Conservation (phyloP, 2,797 vertebrate species). For the Enteromius anoplus region DNA sequence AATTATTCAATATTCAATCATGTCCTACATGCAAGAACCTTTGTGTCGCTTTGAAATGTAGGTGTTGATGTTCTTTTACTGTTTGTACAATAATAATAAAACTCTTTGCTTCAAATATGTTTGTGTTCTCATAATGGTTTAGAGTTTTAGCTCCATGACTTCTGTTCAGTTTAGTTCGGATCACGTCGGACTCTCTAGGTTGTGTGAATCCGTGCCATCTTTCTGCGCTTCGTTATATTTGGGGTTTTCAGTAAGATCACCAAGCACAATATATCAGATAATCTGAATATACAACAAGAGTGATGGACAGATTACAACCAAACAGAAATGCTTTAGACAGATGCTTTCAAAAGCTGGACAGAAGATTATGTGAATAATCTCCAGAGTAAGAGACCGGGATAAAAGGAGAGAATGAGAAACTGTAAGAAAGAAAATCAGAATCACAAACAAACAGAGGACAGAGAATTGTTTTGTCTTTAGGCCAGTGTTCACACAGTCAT, state of each 20-base stretch:
- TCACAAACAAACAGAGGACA: not conserved
- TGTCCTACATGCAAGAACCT: not conserved
- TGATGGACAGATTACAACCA: conserved; percentile 61
- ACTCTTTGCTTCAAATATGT: not conserved
- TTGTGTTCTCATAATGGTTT: not conserved
- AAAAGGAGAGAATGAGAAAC: conserved; percentile 24
- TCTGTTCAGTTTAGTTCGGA: not conserved
- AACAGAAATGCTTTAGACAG: conserved; percentile 43
- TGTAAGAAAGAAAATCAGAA: conserved; percentile 13
- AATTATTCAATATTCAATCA: not conserved
- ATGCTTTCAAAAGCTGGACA: conserved; percentile 68
- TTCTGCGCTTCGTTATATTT: not conserved
- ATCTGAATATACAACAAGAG: conserved; percentile 24
- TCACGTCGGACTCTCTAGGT: not conserved
- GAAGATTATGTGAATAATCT: conserved; percentile 78
- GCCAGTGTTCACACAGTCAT: not conserved
- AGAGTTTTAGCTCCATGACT: not conserved
- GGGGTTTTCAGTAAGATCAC: not conserved
- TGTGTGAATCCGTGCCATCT: not conserved
- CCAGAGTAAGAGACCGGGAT: conserved; percentile 25
- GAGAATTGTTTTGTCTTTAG: not conserved
- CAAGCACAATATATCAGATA: conserved; percentile 13
- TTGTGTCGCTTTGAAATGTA: not conserved
- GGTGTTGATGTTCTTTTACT: not conserved
- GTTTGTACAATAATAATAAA: not conserved